A percentile compares a stretch with the other conserved stretches of the same genome.
Conservation (phyloP, 2,888 invertebrate species). For the Eupeodes latifasciatus region DNA sequence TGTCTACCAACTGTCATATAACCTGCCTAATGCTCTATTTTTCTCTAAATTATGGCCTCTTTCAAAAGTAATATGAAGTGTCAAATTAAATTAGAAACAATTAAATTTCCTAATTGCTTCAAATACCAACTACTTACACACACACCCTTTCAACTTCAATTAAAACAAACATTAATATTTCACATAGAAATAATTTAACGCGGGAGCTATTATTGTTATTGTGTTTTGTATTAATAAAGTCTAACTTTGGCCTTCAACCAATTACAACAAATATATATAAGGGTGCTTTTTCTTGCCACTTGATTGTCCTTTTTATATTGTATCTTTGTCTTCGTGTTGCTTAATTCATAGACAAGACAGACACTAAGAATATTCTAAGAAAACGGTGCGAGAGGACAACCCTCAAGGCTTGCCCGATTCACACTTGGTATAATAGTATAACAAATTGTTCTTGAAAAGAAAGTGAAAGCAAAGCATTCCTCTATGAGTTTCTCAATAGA, state of each 20-base stretch:
- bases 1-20: too few relatives aligned
- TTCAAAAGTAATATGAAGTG: too few relatives aligned
- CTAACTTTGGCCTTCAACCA: conserved; percentile 49
- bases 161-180: conserved; percentile 27
- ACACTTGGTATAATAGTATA: conserved; percentile 35
- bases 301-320: conserved; percentile 40
- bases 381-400: neutral
- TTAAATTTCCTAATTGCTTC: neutral
- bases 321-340: neutral
- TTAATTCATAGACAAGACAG: neutral
- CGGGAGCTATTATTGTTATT: conserved; percentile 12
- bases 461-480: conserved; percentile 67
- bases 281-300: conserved; percentile 24
- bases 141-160: neutral
- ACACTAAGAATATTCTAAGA: neutral
- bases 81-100: conserved; percentile 11
- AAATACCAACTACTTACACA: neutral
- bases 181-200: conserved; percentile 48
- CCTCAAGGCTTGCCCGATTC: conserved; percentile 60
- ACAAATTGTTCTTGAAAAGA: conserved; percentile 33
- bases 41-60: too few relatives aligned
- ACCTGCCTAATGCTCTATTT: too few relatives aligned
- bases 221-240: conserved; percentile 34
- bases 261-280: conserved; percentile 18
- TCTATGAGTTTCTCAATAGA: conserved; percentile 37